Evolutionary conservation across 2,797 vertebrate species (phyloP).

Genomic region (Ispidina lecontei): DNA sequence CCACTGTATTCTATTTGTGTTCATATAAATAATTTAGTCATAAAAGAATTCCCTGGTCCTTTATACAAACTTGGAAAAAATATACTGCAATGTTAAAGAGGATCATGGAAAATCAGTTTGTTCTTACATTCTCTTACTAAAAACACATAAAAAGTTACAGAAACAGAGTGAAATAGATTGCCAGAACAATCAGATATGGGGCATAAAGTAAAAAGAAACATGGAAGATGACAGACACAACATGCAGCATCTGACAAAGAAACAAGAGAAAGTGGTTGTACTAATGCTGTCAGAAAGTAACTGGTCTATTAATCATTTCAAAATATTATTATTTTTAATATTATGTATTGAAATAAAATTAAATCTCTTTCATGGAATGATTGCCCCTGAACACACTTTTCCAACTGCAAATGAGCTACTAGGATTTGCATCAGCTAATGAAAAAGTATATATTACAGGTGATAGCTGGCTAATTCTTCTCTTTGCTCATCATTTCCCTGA

Average conservation of each 20-base stretch:
- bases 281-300: not conserved
- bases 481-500: not conserved
- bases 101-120: not conserved
- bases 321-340: not conserved
- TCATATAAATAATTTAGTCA: slow-evolving; percentile 41
- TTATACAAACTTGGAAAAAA: not conserved
- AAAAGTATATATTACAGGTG: not conserved
- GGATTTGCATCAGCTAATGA: not conserved
- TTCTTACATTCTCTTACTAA: slow-evolving; percentile 3
- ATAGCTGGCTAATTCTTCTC: not conserved
- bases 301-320: not conserved
- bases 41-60: not conserved
- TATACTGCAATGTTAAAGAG: not conserved
- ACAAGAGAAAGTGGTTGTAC: not conserved
- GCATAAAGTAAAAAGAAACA: not conserved
- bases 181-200: not conserved
- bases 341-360: not conserved
- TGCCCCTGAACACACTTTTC: not conserved
- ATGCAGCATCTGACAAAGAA: not conserved
- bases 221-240: not conserved
- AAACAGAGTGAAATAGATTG: not conserved
- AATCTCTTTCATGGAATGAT: not conserved
- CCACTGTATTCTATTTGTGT: not conserved
- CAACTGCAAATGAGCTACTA: not conserved
- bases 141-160: not conserved